Percentiles rank a stretch among this genome's conserved stretches.
phyloP scores from a whole-genome alignment of 2,888 invertebrate genomes.

The Uloborus plumipes region DNA sequence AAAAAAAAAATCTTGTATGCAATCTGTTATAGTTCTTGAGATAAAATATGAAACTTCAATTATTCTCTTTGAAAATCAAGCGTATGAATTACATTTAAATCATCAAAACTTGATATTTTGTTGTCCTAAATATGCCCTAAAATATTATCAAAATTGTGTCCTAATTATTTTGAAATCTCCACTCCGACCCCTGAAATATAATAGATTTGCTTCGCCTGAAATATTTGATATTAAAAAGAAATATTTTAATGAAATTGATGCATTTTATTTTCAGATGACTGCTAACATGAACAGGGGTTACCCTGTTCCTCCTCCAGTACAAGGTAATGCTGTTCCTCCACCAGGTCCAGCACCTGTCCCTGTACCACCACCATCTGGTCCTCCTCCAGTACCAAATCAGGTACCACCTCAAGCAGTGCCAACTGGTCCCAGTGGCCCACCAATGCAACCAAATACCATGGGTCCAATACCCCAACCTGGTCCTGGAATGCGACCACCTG shows the following conservation, averaged over 20 bases:
- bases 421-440: slow-evolving; percentile 10
- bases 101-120: too few relatives aligned
- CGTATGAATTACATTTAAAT: too few relatives aligned
- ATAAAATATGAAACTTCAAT: too few relatives aligned
- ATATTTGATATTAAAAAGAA: too few relatives aligned
- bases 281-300: slow-evolving; percentile 60
- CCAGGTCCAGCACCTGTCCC: slow-evolving; percentile 32
- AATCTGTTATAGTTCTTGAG: too few relatives aligned
- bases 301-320: slow-evolving; percentile 34
- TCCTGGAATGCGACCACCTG: slow-evolving; percentile 59
- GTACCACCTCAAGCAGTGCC: slow-evolving; percentile 26
- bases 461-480: slow-evolving; percentile 38
- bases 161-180: too few relatives aligned
- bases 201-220: too few relatives aligned
- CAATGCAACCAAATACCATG: slow-evolving; percentile 25
- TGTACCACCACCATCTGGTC: slow-evolving; percentile 11
- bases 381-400: slow-evolving; percentile 15
- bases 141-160: too few relatives aligned
- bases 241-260: not conserved
- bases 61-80: too few relatives aligned
- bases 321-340: slow-evolving; percentile 24
- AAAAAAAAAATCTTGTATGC: too few relatives aligned
- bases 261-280: slow-evolving; percentile 34
- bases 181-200: too few relatives aligned
- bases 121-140: too few relatives aligned